These are phyloP conservation scores for Numenius arquata DNA, from an alignment of 2,113 vertebrate genomes.

Conservation along the genomic window DNA sequence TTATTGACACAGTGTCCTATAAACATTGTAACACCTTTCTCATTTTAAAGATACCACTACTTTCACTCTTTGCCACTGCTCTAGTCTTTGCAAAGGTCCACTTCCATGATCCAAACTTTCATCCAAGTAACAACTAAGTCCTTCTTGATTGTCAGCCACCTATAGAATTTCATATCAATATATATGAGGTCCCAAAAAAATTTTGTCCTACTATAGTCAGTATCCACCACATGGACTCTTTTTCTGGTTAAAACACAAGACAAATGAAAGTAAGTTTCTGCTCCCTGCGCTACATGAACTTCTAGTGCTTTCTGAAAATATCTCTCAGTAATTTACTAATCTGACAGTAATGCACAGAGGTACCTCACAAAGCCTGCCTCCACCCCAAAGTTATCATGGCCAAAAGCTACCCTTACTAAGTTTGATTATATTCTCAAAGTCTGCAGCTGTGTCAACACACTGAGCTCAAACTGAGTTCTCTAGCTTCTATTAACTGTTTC, in stretches of 20 bases:
- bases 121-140: not conserved
- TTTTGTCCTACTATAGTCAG: not conserved
- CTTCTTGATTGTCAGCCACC: not conserved
- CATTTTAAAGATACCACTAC: not conserved
- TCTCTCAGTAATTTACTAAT: not conserved
- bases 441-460: slow-evolving; percentile 38
- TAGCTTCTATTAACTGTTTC: not conserved
- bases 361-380: not conserved
- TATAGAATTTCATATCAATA: not conserved
- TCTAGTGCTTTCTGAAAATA: not conserved
- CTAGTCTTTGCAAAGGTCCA: not conserved
- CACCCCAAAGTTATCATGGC: not conserved
- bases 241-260: not conserved
- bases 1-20: not conserved
- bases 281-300: not conserved
- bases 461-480: not conserved
- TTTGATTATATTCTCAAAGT: not conserved
- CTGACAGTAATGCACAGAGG: not conserved
- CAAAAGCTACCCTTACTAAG: not conserved
- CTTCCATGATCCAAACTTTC: not conserved
- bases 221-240: not conserved
- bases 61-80: not conserved
- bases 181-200: not conserved
- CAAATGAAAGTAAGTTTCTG: not conserved
- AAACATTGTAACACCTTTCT: not conserved